These are phyloP conservation scores for Lasioglossum calceatum DNA, from an alignment of 2,888 invertebrate genomes.

Conservation along the genomic window DNA sequence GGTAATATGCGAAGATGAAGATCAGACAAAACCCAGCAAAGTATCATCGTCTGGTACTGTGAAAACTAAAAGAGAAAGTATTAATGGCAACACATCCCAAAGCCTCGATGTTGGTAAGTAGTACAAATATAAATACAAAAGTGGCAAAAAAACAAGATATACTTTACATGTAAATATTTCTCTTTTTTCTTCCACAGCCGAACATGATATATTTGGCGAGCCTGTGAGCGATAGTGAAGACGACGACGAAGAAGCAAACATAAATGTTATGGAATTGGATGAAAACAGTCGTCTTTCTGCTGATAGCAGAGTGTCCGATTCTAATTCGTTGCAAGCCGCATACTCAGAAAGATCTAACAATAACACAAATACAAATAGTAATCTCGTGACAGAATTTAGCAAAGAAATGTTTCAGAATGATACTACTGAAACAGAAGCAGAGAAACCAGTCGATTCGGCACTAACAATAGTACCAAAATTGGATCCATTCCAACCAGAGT, in stretches of 20 bases:
- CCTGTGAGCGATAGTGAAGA: slow-evolving; percentile 96
- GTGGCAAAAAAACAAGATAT: not conserved
- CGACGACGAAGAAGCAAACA: slow-evolving; percentile 89
- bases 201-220: slow-evolving; percentile 96
- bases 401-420: slow-evolving; percentile 87
- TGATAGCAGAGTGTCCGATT: slow-evolving; percentile 91
- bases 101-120: slow-evolving; percentile 84
- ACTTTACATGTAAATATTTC: slow-evolving; percentile 76
- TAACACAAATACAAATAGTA: slow-evolving; percentile 75
- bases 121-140: slow-evolving; percentile 1
- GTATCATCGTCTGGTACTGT: slow-evolving; percentile 82
- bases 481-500: slow-evolving; percentile 80
- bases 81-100: slow-evolving; percentile 82
- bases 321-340: slow-evolving; percentile 86
- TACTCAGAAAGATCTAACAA: slow-evolving; percentile 78
- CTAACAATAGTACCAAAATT: slow-evolving; percentile 75
- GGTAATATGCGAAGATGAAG: slow-evolving; percentile 94
- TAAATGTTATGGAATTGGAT: slow-evolving; percentile 91
- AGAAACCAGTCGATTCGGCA: slow-evolving; percentile 68
- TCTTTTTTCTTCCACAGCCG: slow-evolving; percentile 83
- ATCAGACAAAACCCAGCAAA: slow-evolving; percentile 85
- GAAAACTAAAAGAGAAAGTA: slow-evolving; percentile 79
- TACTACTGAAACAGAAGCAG: slow-evolving; percentile 65
- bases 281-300: slow-evolving; percentile 91
- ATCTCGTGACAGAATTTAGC: slow-evolving; percentile 87